These are phyloP conservation scores for Adela reaumurella DNA, from an alignment of 2,888 invertebrate genomes.

Conservation along the genomic window DNA sequence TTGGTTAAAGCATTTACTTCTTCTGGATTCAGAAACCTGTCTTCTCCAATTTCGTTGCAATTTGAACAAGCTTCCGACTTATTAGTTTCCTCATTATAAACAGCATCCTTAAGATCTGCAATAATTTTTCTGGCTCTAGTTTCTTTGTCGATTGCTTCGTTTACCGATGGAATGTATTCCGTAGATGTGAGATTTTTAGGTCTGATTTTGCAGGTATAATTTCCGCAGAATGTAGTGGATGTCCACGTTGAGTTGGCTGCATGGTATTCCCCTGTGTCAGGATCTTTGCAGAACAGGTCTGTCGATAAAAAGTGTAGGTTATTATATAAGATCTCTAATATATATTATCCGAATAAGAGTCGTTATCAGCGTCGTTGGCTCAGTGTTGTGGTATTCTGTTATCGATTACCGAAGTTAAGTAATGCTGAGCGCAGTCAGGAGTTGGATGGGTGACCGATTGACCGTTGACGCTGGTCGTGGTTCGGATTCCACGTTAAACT, in stretches of 20 bases:
- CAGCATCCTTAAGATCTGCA: not conserved
- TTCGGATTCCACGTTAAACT: too few species aligned
- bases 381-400: too few species aligned
- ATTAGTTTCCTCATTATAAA: not conserved
- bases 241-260: slow-evolving; percentile 37
- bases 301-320: too few species aligned
- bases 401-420: too few species aligned
- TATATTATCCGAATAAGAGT: too few species aligned
- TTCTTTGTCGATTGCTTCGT: slow-evolving; percentile 13
- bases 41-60: slow-evolving; percentile 10
- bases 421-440: too few species aligned
- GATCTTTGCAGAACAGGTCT: slow-evolving; percentile 43
- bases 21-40: slow-evolving; percentile 31
- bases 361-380: too few species aligned
- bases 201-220: slow-evolving; percentile 38
- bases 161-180: slow-evolving; percentile 18
- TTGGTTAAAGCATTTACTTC: slow-evolving; percentile 35
- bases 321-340: too few species aligned
- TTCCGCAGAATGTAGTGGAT: slow-evolving; percentile 39
- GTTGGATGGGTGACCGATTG: too few species aligned
- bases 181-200: slow-evolving; percentile 18
- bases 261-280: slow-evolving; percentile 37
- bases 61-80: not conserved
- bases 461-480: too few species aligned
- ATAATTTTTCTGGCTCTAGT: slow-evolving; percentile 5